phyloP scores from a whole-genome alignment of 2,113 vertebrate species.

The Eonycteris spelaea region DNA sequence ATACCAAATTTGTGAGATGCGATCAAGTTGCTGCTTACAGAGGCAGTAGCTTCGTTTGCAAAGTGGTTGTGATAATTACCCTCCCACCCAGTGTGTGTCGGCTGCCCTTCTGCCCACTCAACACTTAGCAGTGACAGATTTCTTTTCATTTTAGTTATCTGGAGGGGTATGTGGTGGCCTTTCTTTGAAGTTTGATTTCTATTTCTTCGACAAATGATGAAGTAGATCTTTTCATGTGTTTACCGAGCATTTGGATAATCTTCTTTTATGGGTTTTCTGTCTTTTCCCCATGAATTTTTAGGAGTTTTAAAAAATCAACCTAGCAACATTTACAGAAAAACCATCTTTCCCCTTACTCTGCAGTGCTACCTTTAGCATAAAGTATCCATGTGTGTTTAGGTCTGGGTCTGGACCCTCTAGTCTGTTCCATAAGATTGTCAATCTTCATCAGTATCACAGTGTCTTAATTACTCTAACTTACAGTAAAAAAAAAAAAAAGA shows the following conservation, averaged over 20 bases:
- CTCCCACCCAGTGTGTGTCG: background rate
- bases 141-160: background rate
- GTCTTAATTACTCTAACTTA: background rate
- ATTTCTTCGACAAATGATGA: background rate
- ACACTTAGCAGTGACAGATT: background rate
- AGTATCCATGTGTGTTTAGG: too few relatives aligned
- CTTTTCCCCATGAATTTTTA: background rate
- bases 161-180: background rate
- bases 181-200: background rate
- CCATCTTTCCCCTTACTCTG: background rate
- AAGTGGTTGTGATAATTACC: background rate
- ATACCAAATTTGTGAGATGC: background rate
- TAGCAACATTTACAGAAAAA: background rate
- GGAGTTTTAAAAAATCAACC: background rate
- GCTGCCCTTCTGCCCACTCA: too few relatives aligned
- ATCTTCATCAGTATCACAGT: background rate
- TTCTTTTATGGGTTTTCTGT: background rate
- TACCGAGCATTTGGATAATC: background rate
- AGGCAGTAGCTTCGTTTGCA: background rate
- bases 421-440: background rate
- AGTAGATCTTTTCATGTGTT: background rate
- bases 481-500: background rate
- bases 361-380: background rate
- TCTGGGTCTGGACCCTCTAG: too few relatives aligned
- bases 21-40: background rate